Percentiles rank a stretch among this genome's conserved stretches.
phyloP scores from a whole-genome alignment of 2,888 invertebrate species.

The Amiota communis region DNA sequence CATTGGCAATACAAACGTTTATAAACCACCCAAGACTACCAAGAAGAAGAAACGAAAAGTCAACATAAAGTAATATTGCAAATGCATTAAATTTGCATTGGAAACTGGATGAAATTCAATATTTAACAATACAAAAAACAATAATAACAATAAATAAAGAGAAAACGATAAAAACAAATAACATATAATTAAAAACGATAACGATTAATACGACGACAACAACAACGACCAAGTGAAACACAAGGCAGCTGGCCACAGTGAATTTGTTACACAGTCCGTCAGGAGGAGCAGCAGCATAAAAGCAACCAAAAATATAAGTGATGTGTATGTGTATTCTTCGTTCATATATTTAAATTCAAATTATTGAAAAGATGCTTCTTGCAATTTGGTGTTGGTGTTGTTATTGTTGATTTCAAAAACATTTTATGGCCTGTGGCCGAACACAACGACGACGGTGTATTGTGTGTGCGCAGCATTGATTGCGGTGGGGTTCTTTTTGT shows the following conservation, averaged over 20 bases:
- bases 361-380: constrained; percentile 3
- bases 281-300: neutral
- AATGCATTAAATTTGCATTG: constrained; percentile 11
- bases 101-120: neutral
- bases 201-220: neutral
- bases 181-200: neutral
- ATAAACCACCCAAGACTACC: too few relatives aligned
- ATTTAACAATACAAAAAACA: neutral
- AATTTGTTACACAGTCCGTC: neutral
- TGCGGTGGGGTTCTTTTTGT: too few relatives aligned
- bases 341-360: neutral
- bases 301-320: neutral
- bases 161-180: neutral
- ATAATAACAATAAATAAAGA: constrained; percentile 4
- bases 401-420: neutral
- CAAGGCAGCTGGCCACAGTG: neutral
- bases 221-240: neutral
- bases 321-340: neutral
- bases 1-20: too few relatives aligned
- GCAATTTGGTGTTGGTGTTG: constrained; percentile 10
- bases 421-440: too few relatives aligned
- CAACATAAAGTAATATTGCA: constrained; percentile 2
- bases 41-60: constrained; percentile 7
- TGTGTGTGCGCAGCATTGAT: too few relatives aligned
- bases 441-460: too few relatives aligned